Percentiles rank a stretch among this genome's conserved stretches.
phyloP scores from a whole-genome alignment of 2,888 invertebrate species.

The Patella ulyssiponensis region DNA sequence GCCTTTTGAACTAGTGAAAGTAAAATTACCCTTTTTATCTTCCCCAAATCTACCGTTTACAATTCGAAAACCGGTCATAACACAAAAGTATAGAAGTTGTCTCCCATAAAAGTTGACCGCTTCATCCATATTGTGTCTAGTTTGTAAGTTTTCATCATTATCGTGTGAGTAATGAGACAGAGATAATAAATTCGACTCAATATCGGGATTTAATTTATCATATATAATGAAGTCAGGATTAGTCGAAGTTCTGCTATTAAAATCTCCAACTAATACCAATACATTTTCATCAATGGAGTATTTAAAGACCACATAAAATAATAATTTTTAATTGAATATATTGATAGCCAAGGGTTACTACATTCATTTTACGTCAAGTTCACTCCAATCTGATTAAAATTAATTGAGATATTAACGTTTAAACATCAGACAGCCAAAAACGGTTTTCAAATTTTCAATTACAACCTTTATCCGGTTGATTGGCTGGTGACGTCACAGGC shows the following conservation, averaged over 20 bases:
- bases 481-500: too few species aligned
- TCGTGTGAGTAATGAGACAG: background rate
- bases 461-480: too few species aligned
- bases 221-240: background rate
- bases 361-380: too few species aligned
- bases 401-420: too few species aligned
- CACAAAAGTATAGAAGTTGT: background rate
- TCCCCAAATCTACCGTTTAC: background rate
- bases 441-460: too few species aligned
- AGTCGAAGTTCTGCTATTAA: background rate
- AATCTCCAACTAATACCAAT: background rate
- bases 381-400: too few species aligned
- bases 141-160: background rate
- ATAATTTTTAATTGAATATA: too few species aligned
- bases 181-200: background rate
- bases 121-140: slow-evolving; percentile 7
- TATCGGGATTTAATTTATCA: slow-evolving; percentile 1
- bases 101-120: too few species aligned
- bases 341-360: too few species aligned
- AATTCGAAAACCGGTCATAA: slow-evolving; percentile 2
- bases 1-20: background rate
- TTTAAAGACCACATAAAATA: too few species aligned
- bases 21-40: background rate
- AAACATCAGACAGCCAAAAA: too few species aligned
- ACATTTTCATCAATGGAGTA: background rate